These are phyloP conservation scores for Neosilurus hyrtlii DNA, from an alignment of 2,797 vertebrate species.

Conservation along the genomic window DNA sequence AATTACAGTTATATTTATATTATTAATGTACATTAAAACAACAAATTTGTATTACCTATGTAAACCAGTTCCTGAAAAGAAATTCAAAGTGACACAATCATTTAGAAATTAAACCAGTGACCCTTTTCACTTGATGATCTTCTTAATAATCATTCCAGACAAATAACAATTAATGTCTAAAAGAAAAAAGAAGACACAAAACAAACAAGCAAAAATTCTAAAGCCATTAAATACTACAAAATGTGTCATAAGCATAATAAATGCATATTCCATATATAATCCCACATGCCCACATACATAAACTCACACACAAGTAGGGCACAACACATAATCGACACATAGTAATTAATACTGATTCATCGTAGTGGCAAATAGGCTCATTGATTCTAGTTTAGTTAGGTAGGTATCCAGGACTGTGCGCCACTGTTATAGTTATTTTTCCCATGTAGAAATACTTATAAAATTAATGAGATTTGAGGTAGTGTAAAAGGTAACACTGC, in stretches of 20 bases:
- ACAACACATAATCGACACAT: constrained; percentile 16
- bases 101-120: neutral
- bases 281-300: constrained; percentile 39
- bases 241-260: constrained; percentile 51
- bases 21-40: neutral
- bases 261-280: constrained; percentile 31
- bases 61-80: constrained; percentile 32
- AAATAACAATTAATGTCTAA: constrained; percentile 19
- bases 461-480: constrained; percentile 5
- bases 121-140: constrained; percentile 7
- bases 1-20: neutral
- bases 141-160: neutral
- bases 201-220: neutral
- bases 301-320: constrained; percentile 45
- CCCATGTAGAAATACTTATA: neutral
- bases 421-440: neutral
- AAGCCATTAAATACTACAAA: constrained; percentile 21
- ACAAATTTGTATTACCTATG: neutral
- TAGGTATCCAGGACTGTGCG: constrained; percentile 15
- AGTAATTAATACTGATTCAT: constrained; percentile 25
- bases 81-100: constrained; percentile 6
- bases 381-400: neutral
- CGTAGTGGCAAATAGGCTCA: constrained; percentile 16
- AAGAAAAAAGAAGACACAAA: constrained; percentile 6
- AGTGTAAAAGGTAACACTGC: constrained; percentile 27